A percentile compares a stretch with the other conserved stretches of the same genome.
These are phyloP conservation scores for Lates japonicus DNA, from an alignment of 2,797 vertebrate species.

Conservation along the genomic window DNA sequence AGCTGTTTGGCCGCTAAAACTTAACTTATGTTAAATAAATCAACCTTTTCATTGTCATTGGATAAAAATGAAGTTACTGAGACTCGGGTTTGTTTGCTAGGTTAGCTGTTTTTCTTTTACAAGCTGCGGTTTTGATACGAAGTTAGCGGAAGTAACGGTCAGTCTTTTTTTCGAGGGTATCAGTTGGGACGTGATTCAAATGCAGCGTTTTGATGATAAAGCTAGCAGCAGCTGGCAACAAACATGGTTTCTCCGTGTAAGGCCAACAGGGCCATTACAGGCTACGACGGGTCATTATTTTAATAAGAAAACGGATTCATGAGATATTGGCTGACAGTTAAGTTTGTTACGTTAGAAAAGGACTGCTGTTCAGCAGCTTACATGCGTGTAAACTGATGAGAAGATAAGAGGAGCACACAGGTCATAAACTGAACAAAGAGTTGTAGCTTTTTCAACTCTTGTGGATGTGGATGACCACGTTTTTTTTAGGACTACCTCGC, in stretches of 20 bases:
- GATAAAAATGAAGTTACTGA: not conserved
- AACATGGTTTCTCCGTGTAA: not conserved
- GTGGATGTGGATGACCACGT: not conserved
- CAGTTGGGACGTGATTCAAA: constrained; percentile 16
- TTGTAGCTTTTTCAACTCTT: not conserved
- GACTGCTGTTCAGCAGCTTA: not conserved
- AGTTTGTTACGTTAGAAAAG: not conserved
- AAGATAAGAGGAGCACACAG: not conserved
- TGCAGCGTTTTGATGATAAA: not conserved
- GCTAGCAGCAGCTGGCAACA: not conserved
- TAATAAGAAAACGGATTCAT: not conserved
- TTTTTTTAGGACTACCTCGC: not conserved
- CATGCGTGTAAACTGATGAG: not conserved
- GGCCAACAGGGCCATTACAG: not conserved
- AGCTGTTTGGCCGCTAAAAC: not conserved
- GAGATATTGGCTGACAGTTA: not conserved
- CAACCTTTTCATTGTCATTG: not conserved
- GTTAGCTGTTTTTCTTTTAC: constrained; percentile 11
- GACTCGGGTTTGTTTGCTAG: not conserved
- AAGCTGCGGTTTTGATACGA: constrained; percentile 1
- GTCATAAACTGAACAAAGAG: not conserved
- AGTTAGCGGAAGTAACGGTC: constrained; percentile 57
- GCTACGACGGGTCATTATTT: not conserved
- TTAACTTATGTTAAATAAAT: not conserved
- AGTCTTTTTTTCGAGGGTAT: not conserved